Base-by-base conservation (phyloP, 2,888 invertebrate genomes). In the Ophion ventricosus region DNA sequence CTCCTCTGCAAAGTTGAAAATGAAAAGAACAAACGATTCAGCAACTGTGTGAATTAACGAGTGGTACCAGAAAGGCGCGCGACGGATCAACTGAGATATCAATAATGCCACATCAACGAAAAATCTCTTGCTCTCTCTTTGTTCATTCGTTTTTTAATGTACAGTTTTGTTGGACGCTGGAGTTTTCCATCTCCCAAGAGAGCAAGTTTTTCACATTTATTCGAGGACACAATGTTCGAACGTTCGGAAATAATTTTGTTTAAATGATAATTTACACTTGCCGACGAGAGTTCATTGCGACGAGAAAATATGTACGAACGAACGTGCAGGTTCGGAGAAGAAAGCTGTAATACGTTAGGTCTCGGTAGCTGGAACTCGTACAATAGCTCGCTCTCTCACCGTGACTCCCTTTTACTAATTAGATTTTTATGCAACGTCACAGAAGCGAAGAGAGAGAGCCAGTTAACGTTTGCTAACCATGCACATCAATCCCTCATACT, bases 361-460 rank as follows among this genome's bases (percentile, higher is more conserved):
- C 43, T 73, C 20, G 40, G 43, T 40, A 69, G 59, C 59, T 80
- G 73, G 85, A 88, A 88, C 85, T 85, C 87, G 78, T 88, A 88
- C 85, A 87, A 88, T 67, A 72, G 63, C 66, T n/a, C 26, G 17
- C 20, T 11, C 26, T n/a, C 35, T 56, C 67, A 26, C 59, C 43
- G 76, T 40, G 23, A 73, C 73, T 73, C 59, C 26, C 72, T 49
- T 49, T 35, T 69, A 73, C 88, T 89, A 88, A 89, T 85, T 82
- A 88, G 87, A 88, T 89, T 88, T 85, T 89, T 88, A 85, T 85
- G 86, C 82, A 88, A 89, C 82, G 69, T 29, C 23, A 76, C 82
- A 26, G 29, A 61, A 56, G 66, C 8, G 66, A 56, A 56, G 56
- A 57, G 40, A 67, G 66, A 57, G 40, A 67, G 66, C 64, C 85